A percentile compares a stretch with the other conserved stretches of the same genome.
phyloP scores from a whole-genome alignment of 1,140 invertebrate genomes.

The Diachasma alloeum region DNA sequence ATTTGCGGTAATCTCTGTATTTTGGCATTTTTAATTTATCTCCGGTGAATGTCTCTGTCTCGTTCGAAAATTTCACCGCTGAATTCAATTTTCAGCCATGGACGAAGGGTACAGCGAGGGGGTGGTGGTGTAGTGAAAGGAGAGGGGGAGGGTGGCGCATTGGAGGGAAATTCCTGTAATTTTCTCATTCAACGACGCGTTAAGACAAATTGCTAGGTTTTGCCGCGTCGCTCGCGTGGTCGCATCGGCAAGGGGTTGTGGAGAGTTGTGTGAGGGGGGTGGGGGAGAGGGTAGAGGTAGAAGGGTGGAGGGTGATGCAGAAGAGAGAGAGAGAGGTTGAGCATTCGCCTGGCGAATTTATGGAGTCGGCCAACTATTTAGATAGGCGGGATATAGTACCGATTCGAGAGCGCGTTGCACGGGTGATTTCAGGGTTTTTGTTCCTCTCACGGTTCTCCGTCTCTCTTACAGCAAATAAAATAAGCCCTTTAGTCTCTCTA shows the following conservation, averaged over 20 bases:
- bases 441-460: background rate
- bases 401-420: constrained; percentile 21
- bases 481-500: background rate
- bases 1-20: background rate
- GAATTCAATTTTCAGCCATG: background rate
- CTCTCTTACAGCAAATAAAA: background rate
- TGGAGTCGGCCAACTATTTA: constrained; percentile 49
- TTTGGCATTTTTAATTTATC: background rate
- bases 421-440: constrained; percentile 26
- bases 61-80: background rate
- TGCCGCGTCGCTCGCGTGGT: constrained; percentile 17
- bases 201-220: constrained; percentile 28
- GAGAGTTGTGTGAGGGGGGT: background rate
- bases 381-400: constrained; percentile 45
- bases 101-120: background rate
- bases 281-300: background rate
- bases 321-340: background rate
- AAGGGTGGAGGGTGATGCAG: background rate
- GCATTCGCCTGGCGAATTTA: constrained; percentile 44
- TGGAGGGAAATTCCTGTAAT: constrained; percentile 24
- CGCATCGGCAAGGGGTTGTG: constrained; percentile 15
- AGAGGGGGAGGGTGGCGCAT: background rate
- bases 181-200: constrained; percentile 28
- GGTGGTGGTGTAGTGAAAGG: background rate
- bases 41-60: background rate